These are phyloP conservation scores for human DNA, from an alignment of 2,113 vertebrate genomes.

Conservation along the genomic window DNA sequence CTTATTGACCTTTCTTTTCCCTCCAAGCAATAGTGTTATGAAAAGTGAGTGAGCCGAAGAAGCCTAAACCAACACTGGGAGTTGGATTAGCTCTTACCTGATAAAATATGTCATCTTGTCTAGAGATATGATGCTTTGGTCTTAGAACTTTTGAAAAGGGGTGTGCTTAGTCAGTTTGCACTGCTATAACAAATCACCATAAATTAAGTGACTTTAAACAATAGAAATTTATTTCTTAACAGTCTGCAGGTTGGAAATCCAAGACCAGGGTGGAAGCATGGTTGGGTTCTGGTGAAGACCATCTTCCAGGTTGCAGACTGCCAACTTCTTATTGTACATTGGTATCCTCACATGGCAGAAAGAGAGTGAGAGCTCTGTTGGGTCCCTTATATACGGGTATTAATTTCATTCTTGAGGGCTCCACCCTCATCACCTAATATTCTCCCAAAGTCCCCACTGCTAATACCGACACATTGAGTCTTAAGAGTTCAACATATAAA, in stretches of 20 bases:
- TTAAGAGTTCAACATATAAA: neutral
- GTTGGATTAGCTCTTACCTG: neutral
- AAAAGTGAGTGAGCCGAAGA: neutral
- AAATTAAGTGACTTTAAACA: neutral
- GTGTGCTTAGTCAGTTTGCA: neutral
- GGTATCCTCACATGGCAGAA: fast-evolving
- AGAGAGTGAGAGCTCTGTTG: neutral
- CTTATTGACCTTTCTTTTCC: neutral
- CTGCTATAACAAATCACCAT: neutral
- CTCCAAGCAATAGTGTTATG: neutral
- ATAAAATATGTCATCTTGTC: neutral
- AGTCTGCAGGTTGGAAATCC: neutral
- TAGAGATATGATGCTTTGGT: neutral
- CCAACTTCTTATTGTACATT: neutral
- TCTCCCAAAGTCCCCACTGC: neutral
- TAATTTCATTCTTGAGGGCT: neutral
- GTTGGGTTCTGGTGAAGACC: neutral
- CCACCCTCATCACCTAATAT: neutral
- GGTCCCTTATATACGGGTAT: too few relatives aligned
- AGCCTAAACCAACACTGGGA: neutral
- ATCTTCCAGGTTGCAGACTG: neutral
- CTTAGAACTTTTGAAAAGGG: neutral
- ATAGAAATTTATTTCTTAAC: neutral
- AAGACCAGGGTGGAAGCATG: too few relatives aligned
- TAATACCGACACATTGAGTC: neutral